Percentiles rank a stretch among this genome's conserved stretches.
phyloP scores from a whole-genome alignment of 2,113 vertebrate genomes.

The Addax nasomaculatus region DNA sequence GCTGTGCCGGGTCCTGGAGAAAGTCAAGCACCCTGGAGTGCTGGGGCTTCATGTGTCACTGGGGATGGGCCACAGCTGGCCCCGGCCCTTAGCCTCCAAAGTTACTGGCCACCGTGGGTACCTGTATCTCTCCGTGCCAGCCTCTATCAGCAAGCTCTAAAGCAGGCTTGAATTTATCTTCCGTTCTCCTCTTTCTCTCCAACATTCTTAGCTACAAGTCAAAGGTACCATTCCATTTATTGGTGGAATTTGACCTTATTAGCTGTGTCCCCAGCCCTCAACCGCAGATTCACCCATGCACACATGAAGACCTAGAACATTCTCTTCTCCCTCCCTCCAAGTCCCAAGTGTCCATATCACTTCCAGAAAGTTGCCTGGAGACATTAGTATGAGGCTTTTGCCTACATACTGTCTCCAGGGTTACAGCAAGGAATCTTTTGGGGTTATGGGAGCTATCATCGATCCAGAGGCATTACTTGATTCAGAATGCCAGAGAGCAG shows the following conservation, averaged over 20 bases:
- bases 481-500: not conserved
- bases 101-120: not conserved
- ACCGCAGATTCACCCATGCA: not conserved
- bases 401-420: not conserved
- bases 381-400: not conserved
- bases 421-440: not conserved
- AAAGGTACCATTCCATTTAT: not conserved
- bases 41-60: not conserved
- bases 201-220: not conserved
- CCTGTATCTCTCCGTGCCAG: not conserved
- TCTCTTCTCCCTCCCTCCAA: not conserved
- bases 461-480: not conserved
- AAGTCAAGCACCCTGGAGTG: not conserved
- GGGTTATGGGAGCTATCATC: not conserved
- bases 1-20: not conserved
- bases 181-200: not conserved
- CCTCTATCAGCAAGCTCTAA: not conserved
- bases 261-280: not conserved
- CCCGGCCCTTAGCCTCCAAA: not conserved
- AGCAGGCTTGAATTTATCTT: not conserved
- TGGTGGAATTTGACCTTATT: not conserved
- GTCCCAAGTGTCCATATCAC: not conserved
- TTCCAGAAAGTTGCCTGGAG: not conserved
- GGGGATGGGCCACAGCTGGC: not conserved
- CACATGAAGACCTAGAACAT: not conserved